phyloP scores from a whole-genome alignment of 2,797 vertebrate genomes.

The Anabacerthia variegaticeps region DNA sequence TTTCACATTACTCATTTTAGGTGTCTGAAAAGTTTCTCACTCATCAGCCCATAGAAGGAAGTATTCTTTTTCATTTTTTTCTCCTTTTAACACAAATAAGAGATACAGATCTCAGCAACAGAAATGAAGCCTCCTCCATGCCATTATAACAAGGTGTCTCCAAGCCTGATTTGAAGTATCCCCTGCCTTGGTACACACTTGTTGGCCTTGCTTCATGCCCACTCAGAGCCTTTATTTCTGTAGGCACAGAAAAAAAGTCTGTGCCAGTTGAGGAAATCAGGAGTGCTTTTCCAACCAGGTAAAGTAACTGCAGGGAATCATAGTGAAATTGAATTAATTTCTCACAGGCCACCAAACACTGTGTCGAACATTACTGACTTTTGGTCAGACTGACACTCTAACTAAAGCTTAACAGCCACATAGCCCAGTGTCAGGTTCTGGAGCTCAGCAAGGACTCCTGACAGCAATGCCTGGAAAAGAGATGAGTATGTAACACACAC shows the following conservation, averaged over 20 bases:
- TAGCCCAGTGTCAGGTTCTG: not conserved
- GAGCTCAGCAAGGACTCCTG: not conserved
- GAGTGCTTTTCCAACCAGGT: not conserved
- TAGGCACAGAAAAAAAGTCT: not conserved
- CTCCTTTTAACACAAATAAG: not conserved
- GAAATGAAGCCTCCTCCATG: not conserved
- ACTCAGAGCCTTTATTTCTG: not conserved
- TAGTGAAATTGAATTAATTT: not conserved
- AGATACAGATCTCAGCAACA: not conserved
- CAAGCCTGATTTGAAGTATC: not conserved
- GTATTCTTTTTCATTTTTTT: not conserved
- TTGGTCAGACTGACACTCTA: not conserved
- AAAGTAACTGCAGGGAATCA: not conserved
- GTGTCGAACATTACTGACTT: not conserved
- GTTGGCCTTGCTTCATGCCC: not conserved
- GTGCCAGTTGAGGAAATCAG: not conserved
- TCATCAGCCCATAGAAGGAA: not conserved
- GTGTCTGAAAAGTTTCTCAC: constrained; percentile 33
- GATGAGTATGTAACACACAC: not conserved
- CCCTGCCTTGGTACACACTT: not conserved
- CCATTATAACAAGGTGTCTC: not conserved
- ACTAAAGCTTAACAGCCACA: not conserved
- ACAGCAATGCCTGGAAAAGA: not conserved
- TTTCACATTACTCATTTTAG: constrained; percentile 54
- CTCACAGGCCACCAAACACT: not conserved